Conservation (phyloP, 2,888 invertebrate genomes). For the Thelaira solivaga region DNA sequence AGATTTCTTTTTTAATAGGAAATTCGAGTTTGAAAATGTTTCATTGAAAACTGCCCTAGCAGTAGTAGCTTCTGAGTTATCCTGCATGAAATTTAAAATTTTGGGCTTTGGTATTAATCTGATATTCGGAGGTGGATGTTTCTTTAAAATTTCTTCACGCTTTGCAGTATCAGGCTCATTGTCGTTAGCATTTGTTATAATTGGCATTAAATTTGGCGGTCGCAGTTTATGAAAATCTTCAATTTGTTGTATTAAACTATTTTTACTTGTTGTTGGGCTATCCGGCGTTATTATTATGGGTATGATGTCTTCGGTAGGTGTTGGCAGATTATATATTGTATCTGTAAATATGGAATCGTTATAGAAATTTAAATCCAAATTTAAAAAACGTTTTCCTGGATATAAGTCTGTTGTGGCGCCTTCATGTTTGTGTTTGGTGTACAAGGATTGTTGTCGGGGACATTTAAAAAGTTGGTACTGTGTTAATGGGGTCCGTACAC, state of each 20-base stretch:
- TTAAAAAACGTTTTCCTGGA: conserved; percentile 52
- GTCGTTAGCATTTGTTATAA: neutral
- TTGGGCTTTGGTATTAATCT: neutral
- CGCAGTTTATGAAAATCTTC: conserved; percentile 17
- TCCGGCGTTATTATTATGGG: conserved; percentile 39
- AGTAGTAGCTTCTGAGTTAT: neutral
- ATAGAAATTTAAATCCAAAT: conserved; percentile 40
- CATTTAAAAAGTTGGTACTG: conserved; percentile 45
- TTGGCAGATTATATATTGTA: conserved; percentile 45
- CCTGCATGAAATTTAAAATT: neutral
- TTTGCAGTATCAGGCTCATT: too few relatives aligned
- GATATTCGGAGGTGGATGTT: neutral
- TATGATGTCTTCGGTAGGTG: conserved; percentile 45
- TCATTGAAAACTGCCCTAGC: neutral
- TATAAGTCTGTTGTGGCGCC: neutral
- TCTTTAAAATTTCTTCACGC: neutral
- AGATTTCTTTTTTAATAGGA: neutral
- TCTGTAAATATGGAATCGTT: conserved; percentile 41
- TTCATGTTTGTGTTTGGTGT: neutral
- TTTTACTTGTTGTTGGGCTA: conserved; percentile 10
- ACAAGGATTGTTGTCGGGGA: conserved; percentile 2
- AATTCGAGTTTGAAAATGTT: neutral
- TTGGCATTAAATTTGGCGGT: neutral
- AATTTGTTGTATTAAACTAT: conserved; percentile 12
- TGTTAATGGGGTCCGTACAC: conserved; percentile 43